Evolutionary conservation across 2,113 vertebrate species (phyloP), one percentile per base, ranked within the genome.

Genomic region (Oophaga pumilio): DNA sequence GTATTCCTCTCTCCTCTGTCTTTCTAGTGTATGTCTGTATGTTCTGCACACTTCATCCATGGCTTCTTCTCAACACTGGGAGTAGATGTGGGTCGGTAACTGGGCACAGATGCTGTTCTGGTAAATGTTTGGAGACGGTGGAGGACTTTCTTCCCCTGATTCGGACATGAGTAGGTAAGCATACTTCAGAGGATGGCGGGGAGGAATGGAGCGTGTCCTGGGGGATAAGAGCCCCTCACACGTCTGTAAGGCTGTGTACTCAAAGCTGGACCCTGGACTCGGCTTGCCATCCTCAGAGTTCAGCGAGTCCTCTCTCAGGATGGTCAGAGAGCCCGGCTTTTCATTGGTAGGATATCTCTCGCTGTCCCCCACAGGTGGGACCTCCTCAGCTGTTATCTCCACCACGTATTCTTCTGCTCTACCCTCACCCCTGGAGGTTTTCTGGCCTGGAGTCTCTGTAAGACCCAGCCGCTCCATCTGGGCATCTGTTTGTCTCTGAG

Each of bases 81-180:
- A 81, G 76, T 85, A 80, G 49, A 89, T 33, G 10, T 53, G 88
- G 56, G 82, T 13, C 2, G 52, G 76, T 24, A 81, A 62, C 2
- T 85, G 83, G 28, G 62, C 12, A 59, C 62, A 60, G 20, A 50
- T 71, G 56, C 79, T 82, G 76, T 85, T 85, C 53, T 85, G 84
- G 56, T 85, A 89, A 43, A 89, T 22, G 66, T 85, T 85, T 18
- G 87, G 71, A 26, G 87, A 77, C n/a, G 86, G 71, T 20, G 79
- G 80, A 5, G 56, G 71, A 43, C 69, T 83, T 33, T 84, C 33
- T 10, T 77, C 71, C 2, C 84, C 87, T 1, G 84, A 88, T 2
- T 86, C 84, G 10, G 84, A 86, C 83, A 89, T 88, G 8, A 53
- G 57, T 7, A 88, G 89, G 52, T 83, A 89, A 13, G 86, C 77